Evolutionary conservation across 2,113 vertebrate species (phyloP).

Genomic region (Aptenodytes patagonicus): DNA sequence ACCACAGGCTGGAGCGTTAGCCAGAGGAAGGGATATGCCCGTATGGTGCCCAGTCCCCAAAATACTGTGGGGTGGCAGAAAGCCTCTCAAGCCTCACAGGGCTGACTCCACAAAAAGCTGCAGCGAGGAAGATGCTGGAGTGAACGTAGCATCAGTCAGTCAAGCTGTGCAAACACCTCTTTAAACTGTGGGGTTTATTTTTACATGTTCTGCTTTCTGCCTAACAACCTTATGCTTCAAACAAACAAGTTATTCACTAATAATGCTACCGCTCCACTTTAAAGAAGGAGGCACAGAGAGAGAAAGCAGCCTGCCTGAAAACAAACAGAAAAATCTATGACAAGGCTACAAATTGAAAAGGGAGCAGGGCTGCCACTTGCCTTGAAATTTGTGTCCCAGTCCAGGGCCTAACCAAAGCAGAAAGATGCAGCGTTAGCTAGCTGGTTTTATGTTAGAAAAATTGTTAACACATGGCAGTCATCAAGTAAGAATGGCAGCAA

Average conservation of each 20-base stretch:
- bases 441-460: background rate
- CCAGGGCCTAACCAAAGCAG: background rate
- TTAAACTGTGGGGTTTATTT: fast-evolving
- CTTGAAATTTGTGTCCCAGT: background rate
- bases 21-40: background rate
- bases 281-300: background rate
- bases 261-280: fast-evolving
- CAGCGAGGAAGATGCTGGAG: background rate
- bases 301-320: background rate
- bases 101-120: background rate
- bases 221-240: background rate
- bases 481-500: background rate
- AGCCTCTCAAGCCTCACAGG: background rate
- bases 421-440: background rate
- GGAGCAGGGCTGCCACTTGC: background rate
- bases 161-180: background rate
- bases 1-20: background rate
- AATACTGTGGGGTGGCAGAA: background rate
- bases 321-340: background rate
- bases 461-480: background rate
- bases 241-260: background rate
- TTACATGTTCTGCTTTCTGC: background rate
- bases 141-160: fast-evolving
- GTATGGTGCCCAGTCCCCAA: background rate
- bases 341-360: fast-evolving